These are phyloP conservation scores for Acanthopleura granulata DNA, from an alignment of 2,888 invertebrate genomes.

Conservation along the genomic window DNA sequence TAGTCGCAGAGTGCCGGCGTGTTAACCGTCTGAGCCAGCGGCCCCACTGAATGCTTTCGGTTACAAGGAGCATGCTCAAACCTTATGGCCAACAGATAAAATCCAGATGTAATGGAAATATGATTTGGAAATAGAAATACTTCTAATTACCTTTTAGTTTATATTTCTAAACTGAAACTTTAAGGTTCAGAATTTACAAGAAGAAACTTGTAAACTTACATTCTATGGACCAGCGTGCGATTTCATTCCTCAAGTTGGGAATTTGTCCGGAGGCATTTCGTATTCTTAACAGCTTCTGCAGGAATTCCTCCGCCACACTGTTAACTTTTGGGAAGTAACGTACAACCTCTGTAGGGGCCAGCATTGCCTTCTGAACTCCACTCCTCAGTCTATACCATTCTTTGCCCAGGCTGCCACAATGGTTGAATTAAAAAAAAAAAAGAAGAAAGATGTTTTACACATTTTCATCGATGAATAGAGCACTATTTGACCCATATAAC, in stretches of 20 bases:
- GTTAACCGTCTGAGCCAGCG: too few relatives aligned
- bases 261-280: constrained; percentile 69
- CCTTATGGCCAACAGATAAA: too few relatives aligned
- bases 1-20: background rate
- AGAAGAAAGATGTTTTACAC: background rate
- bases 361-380: constrained; percentile 88
- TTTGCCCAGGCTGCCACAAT: constrained; percentile 83
- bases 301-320: constrained; percentile 79
- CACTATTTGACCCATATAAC: background rate
- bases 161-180: too few relatives aligned
- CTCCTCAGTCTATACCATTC: constrained; percentile 91
- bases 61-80: too few relatives aligned
- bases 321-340: constrained; percentile 80
- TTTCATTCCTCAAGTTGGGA: constrained; percentile 89
- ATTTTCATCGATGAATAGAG: background rate
- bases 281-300: constrained; percentile 70
- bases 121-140: too few relatives aligned
- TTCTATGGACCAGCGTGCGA: constrained; percentile 93
- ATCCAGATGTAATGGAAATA: too few relatives aligned
- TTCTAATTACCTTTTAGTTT: background rate
- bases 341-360: constrained; percentile 84
- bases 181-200: too few relatives aligned
- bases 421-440: background rate
- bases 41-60: too few relatives aligned
- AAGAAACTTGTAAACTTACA: constrained; percentile 76